Conservation (phyloP, 2,888 invertebrate genomes). For the Crocallis elinguaria region DNA sequence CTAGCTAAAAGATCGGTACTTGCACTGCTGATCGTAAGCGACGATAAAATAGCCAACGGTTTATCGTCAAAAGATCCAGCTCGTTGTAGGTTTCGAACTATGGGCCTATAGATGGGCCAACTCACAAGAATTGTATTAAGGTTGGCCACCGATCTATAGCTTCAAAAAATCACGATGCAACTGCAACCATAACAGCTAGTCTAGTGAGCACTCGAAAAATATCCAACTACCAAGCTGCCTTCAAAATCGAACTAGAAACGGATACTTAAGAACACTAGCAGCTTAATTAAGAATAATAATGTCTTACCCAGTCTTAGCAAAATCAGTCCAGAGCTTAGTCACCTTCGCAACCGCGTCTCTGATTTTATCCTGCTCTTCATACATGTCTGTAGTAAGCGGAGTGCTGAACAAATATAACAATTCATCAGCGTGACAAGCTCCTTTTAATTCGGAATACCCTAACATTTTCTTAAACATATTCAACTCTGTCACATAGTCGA, state of each 20-base stretch:
- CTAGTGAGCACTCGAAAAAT: too few species aligned
- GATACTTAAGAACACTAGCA: not conserved
- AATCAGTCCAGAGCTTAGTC: slow-evolving; percentile 75
- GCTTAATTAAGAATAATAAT: not conserved
- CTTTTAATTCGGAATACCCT: slow-evolving; percentile 47
- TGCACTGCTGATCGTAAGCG: too few species aligned
- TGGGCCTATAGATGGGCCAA: too few species aligned
- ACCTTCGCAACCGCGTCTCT: slow-evolving; percentile 61
- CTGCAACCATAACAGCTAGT: too few species aligned
- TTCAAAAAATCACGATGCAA: too few species aligned
- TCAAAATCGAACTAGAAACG: not conserved
- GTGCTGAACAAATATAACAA: slow-evolving; percentile 74
- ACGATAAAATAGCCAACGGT: too few species aligned
- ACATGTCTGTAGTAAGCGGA: slow-evolving; percentile 57
- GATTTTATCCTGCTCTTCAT: slow-evolving; percentile 50
- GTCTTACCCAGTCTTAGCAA: slow-evolving; percentile 66
- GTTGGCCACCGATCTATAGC: too few species aligned
- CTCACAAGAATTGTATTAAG: too few species aligned
- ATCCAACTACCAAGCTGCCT: too few species aligned
- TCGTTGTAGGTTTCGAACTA: too few species aligned
- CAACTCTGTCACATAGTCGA: slow-evolving; percentile 59
- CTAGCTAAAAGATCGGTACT: too few species aligned
- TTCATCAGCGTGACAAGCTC: slow-evolving; percentile 78
- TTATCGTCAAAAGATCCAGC: too few species aligned
- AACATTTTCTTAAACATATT: slow-evolving; percentile 54